phyloP scores from a whole-genome alignment of 1,140 invertebrate genomes.

The Sipha flava region DNA sequence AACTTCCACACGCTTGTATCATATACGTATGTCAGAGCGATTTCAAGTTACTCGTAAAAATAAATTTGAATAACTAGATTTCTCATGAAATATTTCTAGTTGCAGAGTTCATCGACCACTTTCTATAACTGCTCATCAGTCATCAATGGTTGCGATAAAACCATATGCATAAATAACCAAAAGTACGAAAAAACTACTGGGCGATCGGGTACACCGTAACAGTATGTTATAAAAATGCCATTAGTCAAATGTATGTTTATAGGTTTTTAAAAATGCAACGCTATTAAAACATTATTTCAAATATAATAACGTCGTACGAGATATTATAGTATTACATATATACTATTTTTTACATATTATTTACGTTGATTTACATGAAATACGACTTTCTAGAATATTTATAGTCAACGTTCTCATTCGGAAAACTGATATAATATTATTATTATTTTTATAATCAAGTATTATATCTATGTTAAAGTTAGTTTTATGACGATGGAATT shows the following conservation, averaged over 20 bases:
- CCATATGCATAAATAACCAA: no score
- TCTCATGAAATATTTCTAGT: constrained; percentile 23
- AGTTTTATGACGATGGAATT: not conserved
- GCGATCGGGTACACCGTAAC: no score
- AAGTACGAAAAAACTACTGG: no score
- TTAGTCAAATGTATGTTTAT: no score
- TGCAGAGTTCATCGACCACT: constrained; percentile 22
- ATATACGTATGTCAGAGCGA: not conserved
- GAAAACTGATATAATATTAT: not conserved
- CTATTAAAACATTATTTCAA: no score
- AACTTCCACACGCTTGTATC: not conserved
- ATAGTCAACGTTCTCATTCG: not conserved
- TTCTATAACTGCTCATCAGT: not conserved
- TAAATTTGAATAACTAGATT: constrained; percentile 25
- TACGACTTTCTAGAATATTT: not conserved
- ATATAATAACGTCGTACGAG: no score
- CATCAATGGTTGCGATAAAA: not conserved
- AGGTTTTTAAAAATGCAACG: no score
- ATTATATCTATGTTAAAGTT: not conserved
- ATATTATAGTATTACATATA: no score
- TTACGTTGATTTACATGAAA: no score
- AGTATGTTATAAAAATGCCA: no score
- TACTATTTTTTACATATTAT: no score
- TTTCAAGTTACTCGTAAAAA: not conserved
- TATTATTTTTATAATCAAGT: not conserved